Conservation (phyloP, 2,113 vertebrate genomes). For the Artemisiospiza belli region DNA sequence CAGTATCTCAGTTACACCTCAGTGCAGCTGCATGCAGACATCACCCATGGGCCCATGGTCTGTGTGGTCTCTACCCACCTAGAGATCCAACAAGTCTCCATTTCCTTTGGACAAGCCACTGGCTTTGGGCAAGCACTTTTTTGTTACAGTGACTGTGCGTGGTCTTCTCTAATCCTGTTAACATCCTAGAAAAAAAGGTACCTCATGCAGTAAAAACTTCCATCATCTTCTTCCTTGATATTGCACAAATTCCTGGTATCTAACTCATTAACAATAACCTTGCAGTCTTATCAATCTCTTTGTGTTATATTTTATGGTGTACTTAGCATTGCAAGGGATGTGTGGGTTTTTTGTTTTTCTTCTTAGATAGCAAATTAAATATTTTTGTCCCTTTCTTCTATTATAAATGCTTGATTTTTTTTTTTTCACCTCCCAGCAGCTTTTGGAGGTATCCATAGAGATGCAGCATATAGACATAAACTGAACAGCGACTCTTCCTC, state of each 20-base stretch:
- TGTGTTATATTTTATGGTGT: neutral
- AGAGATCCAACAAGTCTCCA: neutral
- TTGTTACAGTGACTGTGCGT: neutral
- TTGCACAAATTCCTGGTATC: neutral
- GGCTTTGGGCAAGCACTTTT: neutral
- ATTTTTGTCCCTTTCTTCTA: neutral
- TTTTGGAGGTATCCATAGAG: constrained; percentile 3
- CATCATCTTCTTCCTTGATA: neutral
- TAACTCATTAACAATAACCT: neutral
- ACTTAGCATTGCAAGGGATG: neutral
- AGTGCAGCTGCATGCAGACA: neutral
- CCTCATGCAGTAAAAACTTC: neutral
- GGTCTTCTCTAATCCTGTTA: neutral
- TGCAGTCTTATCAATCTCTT: neutral
- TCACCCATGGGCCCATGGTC: neutral
- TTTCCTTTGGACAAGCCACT: neutral
- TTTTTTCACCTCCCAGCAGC: neutral
- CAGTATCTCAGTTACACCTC: neutral
- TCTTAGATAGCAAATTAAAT: neutral
- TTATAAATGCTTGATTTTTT: neutral
- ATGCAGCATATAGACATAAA: neutral
- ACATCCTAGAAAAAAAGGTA: neutral
- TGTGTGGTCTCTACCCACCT: too few species aligned
- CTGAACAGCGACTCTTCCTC: neutral
- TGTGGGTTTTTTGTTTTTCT: rapidly evolving